Percentiles rank a stretch among this genome's conserved stretches.
Evolutionary conservation across 2,113 vertebrate species (phyloP).

Genomic region (Cephalopterus ornatus): DNA sequence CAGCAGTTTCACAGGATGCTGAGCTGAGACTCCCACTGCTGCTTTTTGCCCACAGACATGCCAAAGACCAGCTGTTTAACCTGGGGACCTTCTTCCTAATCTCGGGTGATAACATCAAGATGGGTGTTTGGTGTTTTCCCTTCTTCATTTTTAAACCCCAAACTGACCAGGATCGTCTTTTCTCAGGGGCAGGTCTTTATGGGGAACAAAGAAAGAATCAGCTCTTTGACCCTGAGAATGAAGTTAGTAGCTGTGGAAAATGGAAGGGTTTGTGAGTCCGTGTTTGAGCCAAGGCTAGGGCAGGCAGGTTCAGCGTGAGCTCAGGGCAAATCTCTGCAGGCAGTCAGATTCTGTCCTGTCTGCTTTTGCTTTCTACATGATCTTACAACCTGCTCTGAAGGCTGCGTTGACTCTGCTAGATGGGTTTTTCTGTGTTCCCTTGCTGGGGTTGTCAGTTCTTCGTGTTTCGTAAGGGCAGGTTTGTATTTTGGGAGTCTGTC

Average conservation of each 20-base stretch:
- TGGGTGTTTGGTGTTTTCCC: background rate
- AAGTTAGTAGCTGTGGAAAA: background rate
- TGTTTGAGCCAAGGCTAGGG: background rate
- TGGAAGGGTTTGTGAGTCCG: accelerated
- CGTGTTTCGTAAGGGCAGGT: background rate
- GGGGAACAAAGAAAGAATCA: background rate
- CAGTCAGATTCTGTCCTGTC: background rate
- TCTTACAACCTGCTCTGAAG: accelerated
- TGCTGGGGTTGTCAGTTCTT: background rate
- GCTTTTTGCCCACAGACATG: background rate
- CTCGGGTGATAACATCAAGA: background rate
- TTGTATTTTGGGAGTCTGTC: background rate
- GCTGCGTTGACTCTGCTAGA: background rate
- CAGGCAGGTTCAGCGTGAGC: background rate
- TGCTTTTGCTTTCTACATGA: accelerated
- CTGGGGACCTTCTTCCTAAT: background rate
- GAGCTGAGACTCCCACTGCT: background rate
- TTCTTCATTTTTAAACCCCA: background rate
- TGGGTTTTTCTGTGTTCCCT: background rate
- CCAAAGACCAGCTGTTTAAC: background rate
- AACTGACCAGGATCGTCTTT: background rate
- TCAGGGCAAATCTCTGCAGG: background rate
- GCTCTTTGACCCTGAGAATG: background rate
- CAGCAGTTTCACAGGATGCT: background rate
- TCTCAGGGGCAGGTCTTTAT: background rate